Base-by-base conservation (phyloP, 2,113 vertebrate genomes). In the Saccopteryx bilineata region DNA sequence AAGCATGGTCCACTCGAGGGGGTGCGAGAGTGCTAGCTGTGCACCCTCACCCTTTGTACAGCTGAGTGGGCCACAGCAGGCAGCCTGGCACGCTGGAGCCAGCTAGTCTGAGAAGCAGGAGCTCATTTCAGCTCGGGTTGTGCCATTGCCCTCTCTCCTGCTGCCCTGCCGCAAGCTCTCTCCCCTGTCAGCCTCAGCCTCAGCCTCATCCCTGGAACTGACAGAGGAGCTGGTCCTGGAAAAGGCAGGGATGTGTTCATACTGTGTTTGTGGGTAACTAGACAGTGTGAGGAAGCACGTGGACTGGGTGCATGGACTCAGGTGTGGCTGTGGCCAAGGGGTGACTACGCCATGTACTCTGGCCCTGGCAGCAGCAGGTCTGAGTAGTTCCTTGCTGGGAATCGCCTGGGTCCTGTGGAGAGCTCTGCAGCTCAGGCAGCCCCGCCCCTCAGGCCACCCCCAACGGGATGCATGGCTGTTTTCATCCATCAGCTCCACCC, bases 391-490 rank as follows among this genome's bases (percentile, higher is more conserved):
- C 63, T 21, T 4, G 14, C 26, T 74, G 80, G 72, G 61, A 63
- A 87, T 39, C 3, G 48, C 68, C 63, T 26, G 14, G 17, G 18
- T n/a, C 6, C 46, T 61, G 54, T 31, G 5, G n/a, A 54, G 31
- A 13, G 50, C 76, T 69, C 39, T 7, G 54, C 15, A 19, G 58
- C 21, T 50, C 46, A 50, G 18, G 79, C 5, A n/a, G 82, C 71
- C 31, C 39, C 10, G 0, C 52, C 28, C 14, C 21, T 28, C 48
- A 12, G 12, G 5, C 2, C 9, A 18, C 21, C 18, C 61, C 3
- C 50, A 5, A 7, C 6, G 5, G 7, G 11, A 68, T 24, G 52
- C 26, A 54, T 21, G 39, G 21, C 71, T 28, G 5, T 24, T 66
- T 17, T 19, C 50, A 18, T 15, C 23, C 26, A 4, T 52, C 75